Percentiles rank a stretch among this genome's conserved stretches.
Conservation (phyloP, 2,797 vertebrate species). For the Molossus alvarezi region DNA sequence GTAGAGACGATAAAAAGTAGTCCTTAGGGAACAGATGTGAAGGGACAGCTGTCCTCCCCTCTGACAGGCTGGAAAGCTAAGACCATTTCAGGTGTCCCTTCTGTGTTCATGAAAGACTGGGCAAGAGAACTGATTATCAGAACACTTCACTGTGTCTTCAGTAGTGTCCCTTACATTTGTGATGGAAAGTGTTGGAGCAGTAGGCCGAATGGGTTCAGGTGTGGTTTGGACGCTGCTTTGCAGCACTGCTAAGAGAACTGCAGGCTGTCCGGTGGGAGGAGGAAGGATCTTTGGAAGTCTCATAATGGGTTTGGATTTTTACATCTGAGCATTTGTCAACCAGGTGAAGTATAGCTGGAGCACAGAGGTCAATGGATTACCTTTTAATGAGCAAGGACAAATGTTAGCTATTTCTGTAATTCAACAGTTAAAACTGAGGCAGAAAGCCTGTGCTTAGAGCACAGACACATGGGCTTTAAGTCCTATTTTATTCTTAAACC, state of each 20-base stretch:
- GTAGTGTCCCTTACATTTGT: neutral
- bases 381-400: neutral
- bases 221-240: neutral
- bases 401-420: neutral
- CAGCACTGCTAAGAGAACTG: neutral
- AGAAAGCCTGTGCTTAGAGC: neutral
- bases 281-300: neutral
- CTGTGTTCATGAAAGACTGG: neutral
- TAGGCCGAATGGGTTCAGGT: neutral
- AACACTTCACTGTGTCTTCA: neutral
- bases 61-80: neutral
- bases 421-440: neutral
- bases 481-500: neutral
- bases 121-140: neutral
- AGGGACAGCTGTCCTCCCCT: neutral
- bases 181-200: neutral
- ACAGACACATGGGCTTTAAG: neutral
- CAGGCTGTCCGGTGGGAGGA: neutral
- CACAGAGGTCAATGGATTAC: neutral
- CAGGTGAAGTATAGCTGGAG: neutral
- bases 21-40: neutral
- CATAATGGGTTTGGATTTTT: neutral
- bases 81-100: neutral
- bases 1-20: neutral
- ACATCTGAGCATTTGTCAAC: neutral